Percentiles rank a stretch among this genome's conserved stretches.
Evolutionary conservation across 2,797 vertebrate species (phyloP).

Genomic region (Tapirus indicus): DNA sequence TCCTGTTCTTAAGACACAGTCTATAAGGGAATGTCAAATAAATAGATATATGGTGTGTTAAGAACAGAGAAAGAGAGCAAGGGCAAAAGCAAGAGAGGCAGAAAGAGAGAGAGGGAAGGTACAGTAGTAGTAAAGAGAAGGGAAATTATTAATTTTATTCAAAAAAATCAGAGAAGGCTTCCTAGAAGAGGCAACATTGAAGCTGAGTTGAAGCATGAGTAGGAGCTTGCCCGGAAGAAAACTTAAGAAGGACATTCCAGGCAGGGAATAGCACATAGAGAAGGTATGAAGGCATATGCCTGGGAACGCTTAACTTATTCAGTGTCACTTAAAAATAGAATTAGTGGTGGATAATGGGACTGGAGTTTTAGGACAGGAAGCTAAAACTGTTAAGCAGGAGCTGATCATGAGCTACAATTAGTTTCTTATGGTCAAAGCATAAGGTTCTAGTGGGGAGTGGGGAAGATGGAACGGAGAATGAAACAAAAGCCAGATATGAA

Average conservation of each 20-base stretch:
- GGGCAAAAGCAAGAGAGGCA: background rate
- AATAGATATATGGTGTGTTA: background rate
- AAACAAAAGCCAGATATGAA: background rate
- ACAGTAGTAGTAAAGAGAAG: background rate
- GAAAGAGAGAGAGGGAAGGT: background rate
- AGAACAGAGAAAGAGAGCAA: background rate
- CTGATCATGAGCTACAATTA: background rate
- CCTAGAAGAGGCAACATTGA: background rate
- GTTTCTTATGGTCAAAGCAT: background rate
- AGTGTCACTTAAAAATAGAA: background rate
- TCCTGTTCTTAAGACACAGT: background rate
- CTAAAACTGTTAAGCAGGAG: background rate
- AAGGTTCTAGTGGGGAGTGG: background rate
- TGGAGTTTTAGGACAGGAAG: background rate
- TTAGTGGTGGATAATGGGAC: background rate
- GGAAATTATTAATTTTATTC: conserved; percentile 33
- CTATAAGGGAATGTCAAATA: background rate
- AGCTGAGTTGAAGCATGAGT: background rate
- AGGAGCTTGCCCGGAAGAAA: background rate
- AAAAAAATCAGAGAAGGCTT: background rate
- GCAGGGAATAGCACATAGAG: background rate
- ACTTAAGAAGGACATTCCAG: background rate
- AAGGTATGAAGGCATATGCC: background rate
- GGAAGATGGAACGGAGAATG: background rate
- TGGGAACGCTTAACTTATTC: background rate